Conservation (phyloP, 2,888 invertebrate genomes). For the Aspidiotus rigidus region DNA sequence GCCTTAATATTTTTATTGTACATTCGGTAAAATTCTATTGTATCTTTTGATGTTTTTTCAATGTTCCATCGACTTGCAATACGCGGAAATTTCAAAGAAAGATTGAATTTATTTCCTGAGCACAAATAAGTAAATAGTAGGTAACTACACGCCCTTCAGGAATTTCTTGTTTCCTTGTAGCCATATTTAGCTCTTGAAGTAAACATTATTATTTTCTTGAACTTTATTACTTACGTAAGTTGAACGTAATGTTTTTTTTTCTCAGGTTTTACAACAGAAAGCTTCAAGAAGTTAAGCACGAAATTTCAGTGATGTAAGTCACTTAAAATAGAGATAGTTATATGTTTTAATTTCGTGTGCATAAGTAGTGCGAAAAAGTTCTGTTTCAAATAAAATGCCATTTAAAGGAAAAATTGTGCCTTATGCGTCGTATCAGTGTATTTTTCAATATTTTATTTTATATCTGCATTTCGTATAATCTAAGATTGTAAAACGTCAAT, state of each 20-base stretch:
- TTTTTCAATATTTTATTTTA: conserved; percentile 26
- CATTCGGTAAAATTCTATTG: too few species aligned
- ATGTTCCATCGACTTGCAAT: too few species aligned
- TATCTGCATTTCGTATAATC: conserved; percentile 23
- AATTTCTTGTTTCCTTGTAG: too few species aligned
- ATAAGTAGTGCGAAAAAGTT: background rate
- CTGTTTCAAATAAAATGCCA: background rate
- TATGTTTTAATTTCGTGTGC: background rate
- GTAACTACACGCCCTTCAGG: too few species aligned
- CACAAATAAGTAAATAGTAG: too few species aligned
- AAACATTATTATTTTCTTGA: background rate
- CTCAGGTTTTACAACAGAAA: conserved; percentile 75
- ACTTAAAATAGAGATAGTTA: background rate
- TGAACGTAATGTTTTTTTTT: conserved; percentile 36
- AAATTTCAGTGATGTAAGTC: background rate
- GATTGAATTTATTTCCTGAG: too few species aligned
- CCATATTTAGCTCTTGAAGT: too few species aligned
- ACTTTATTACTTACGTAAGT: background rate
- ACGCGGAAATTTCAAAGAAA: too few species aligned
- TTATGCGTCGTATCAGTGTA: conserved; percentile 32
- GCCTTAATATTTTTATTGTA: too few species aligned
- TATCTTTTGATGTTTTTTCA: too few species aligned
- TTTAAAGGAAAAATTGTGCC: conserved; percentile 27
- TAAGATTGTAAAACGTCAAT: conserved; percentile 4
- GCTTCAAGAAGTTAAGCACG: conserved; percentile 51